phyloP scores from a whole-genome alignment of 2,113 vertebrate genomes.

The Opisthocomus hoazin region DNA sequence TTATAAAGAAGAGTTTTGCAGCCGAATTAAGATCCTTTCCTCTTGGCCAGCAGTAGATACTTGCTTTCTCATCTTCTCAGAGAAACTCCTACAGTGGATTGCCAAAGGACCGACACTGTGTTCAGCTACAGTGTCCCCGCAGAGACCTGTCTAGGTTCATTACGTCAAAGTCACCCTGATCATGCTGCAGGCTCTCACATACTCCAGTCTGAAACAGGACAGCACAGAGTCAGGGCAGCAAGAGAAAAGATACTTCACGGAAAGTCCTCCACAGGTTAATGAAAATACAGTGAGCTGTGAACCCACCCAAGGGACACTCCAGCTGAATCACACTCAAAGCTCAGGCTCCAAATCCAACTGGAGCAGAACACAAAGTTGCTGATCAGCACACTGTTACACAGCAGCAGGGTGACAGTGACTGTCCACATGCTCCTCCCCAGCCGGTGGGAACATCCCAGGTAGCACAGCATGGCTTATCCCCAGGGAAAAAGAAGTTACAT shows the following conservation, averaged over 20 bases:
- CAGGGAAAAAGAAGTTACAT: neutral
- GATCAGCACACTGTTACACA: neutral
- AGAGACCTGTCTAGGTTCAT: neutral
- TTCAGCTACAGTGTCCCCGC: neutral
- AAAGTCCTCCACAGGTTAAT: neutral
- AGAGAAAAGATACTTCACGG: neutral
- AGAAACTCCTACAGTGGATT: neutral
- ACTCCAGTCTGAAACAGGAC: neutral
- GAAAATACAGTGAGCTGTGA: neutral
- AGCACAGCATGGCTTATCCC: neutral
- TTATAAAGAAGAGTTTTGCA: neutral
- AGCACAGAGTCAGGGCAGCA: neutral
- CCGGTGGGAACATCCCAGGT: neutral
- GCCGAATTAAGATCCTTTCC: neutral
- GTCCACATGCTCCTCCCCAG: neutral
- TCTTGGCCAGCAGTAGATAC: neutral
- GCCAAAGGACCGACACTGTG: neutral
- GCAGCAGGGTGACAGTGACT: neutral
- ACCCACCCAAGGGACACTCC: neutral
- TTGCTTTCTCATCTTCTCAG: neutral
- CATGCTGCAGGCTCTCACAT: neutral
- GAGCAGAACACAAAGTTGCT: neutral
- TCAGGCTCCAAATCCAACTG: neutral
- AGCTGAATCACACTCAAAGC: neutral
- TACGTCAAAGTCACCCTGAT: neutral